phyloP scores from a whole-genome alignment of 2,113 vertebrate genomes.

The Alaudala cheleensis region DNA sequence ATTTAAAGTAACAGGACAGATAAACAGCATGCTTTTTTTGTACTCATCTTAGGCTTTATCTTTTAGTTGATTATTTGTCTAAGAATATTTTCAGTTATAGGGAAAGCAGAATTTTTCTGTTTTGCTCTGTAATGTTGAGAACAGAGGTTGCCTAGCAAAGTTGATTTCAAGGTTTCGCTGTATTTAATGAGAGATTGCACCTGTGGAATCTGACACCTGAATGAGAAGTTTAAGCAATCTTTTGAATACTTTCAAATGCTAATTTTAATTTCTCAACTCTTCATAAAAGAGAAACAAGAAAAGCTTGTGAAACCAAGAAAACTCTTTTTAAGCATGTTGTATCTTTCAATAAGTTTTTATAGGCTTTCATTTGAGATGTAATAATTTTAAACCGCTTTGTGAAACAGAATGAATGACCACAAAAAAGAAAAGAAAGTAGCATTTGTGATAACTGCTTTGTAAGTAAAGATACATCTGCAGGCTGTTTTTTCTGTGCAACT shows the following conservation, averaged over 20 bases:
- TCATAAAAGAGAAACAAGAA: slow-evolving; percentile 83
- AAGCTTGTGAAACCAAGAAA: slow-evolving; percentile 82
- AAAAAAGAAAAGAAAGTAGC: slow-evolving; percentile 82
- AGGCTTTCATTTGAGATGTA: slow-evolving; percentile 72
- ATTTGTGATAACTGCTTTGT: slow-evolving; percentile 71
- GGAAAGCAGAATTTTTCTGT: neutral
- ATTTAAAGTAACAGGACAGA: neutral
- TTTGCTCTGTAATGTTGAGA: neutral
- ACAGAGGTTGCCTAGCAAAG: slow-evolving; percentile 1
- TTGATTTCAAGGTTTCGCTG: slow-evolving; percentile 47
- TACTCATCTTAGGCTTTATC: neutral
- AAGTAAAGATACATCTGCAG: slow-evolving; percentile 60
- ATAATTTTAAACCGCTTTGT: slow-evolving; percentile 66
- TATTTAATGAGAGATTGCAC: slow-evolving; percentile 66
- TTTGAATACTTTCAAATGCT: slow-evolving; percentile 82
- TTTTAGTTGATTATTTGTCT: neutral
- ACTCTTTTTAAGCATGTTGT: slow-evolving; percentile 72
- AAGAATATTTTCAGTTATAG: neutral
- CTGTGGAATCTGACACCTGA: slow-evolving; percentile 66
- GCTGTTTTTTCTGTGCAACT: slow-evolving; percentile 54
- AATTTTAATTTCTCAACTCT: slow-evolving; percentile 78
- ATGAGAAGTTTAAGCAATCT: slow-evolving; percentile 63
- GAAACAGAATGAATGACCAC: slow-evolving; percentile 75
- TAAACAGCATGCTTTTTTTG: fast-evolving
- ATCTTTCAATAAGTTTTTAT: slow-evolving; percentile 76